phyloP scores from a whole-genome alignment of 2,888 invertebrate genomes.

The Cephalotes varians region DNA sequence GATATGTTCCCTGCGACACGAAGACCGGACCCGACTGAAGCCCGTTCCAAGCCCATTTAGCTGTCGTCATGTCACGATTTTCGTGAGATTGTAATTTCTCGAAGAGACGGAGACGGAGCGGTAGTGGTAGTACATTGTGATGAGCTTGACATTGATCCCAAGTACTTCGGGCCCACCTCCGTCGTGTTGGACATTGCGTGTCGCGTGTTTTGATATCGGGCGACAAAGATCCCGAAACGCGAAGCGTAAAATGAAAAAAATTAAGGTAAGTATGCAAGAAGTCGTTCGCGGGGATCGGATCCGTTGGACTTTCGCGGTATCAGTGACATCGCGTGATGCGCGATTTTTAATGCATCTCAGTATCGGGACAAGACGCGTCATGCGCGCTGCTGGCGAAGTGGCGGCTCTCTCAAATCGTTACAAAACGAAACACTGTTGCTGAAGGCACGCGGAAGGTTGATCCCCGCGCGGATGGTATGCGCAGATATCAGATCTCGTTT shows the following conservation, averaged over 20 bases:
- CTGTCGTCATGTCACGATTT: conserved; percentile 50
- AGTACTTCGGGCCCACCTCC: conserved; percentile 32
- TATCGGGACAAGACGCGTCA: conserved; percentile 45
- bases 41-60: conserved; percentile 27
- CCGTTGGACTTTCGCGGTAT: conserved; percentile 24
- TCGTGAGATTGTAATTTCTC: conserved; percentile 48
- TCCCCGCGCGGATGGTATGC: conserved; percentile 28
- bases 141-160: conserved; percentile 43
- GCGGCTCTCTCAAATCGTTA: conserved; percentile 42
- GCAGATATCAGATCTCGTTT: conserved; percentile 53
- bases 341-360: conserved; percentile 49
- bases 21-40: conserved; percentile 28
- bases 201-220: conserved; percentile 45
- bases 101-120: not conserved
- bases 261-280: conserved; percentile 21
- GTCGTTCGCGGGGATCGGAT: conserved; percentile 1
- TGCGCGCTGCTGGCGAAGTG: conserved; percentile 23
- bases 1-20: conserved; percentile 51
- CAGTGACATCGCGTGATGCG: conserved; percentile 37
- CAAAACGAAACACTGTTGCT: conserved; percentile 49
- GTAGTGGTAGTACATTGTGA: conserved; percentile 18
- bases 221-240: conserved; percentile 22
- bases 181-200: conserved; percentile 22
- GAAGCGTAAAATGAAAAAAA: conserved; percentile 49
- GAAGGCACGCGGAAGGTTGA: conserved; percentile 40